Conservation (phyloP, 2,797 vertebrate genomes). For the Sebastes hubbsi region DNA sequence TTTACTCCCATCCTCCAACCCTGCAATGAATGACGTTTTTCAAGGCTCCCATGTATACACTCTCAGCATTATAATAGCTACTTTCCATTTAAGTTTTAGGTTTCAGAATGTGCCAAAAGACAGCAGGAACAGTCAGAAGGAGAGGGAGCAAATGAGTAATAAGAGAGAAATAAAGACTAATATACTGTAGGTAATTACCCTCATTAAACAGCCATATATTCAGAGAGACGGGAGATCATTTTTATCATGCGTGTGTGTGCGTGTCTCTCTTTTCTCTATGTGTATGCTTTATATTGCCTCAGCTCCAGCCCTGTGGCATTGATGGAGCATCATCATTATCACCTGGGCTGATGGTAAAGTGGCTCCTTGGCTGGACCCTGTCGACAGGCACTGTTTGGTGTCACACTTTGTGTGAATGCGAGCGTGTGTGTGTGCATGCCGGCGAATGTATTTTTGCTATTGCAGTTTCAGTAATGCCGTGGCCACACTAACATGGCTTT, state of each 20-base stretch:
- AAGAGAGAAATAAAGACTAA: slow-evolving; percentile 53
- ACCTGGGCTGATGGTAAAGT: slow-evolving; percentile 68
- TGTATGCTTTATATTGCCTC: slow-evolving; percentile 49
- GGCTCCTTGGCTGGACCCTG: slow-evolving; percentile 59
- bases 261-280: slow-evolving; percentile 8
- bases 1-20: slow-evolving; percentile 10
- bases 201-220: slow-evolving; percentile 70
- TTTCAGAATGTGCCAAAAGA: slow-evolving; percentile 8
- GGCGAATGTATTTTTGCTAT: slow-evolving; percentile 43
- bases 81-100: not conserved
- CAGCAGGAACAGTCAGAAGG: not conserved
- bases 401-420: slow-evolving; percentile 33
- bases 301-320: slow-evolving; percentile 60
- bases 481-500: slow-evolving; percentile 61
- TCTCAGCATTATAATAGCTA: not conserved
- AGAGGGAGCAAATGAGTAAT: slow-evolving; percentile 30
- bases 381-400: slow-evolving; percentile 46
- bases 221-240: slow-evolving; percentile 44
- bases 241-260: slow-evolving; percentile 18
- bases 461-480: slow-evolving; percentile 45
- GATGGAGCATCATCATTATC: slow-evolving; percentile 76
- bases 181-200: slow-evolving; percentile 57
- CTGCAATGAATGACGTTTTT: slow-evolving; percentile 20
- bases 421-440: slow-evolving; percentile 1
- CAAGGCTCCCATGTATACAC: slow-evolving; percentile 14